phyloP scores from a whole-genome alignment of 2,888 invertebrate species.

The Lamproptera curius region DNA sequence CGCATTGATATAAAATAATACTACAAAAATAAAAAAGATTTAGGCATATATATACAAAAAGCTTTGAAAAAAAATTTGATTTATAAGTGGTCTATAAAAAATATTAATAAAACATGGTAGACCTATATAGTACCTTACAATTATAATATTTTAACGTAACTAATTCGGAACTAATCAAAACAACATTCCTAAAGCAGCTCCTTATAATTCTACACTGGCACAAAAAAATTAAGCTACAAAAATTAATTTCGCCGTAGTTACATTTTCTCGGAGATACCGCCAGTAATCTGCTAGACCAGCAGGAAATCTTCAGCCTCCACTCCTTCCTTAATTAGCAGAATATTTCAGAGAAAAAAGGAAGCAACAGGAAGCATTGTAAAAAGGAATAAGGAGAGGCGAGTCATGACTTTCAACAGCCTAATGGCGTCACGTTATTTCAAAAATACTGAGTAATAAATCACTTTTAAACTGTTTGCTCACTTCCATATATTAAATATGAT shows the following conservation, averaged over 20 bases:
- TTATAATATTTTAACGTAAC: too few species aligned
- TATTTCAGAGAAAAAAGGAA: conserved; percentile 62
- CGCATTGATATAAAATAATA: too few species aligned
- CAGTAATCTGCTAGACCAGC: conserved; percentile 66
- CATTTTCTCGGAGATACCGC: conserved; percentile 60
- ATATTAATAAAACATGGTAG: too few species aligned
- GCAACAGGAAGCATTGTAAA: conserved; percentile 60
- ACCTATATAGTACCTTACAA: too few species aligned
- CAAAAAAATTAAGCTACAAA: conserved; percentile 37
- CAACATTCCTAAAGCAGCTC: too few species aligned
- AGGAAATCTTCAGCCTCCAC: conserved; percentile 70
- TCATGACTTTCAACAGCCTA: conserved; percentile 56
- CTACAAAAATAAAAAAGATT: too few species aligned
- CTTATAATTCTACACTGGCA: background rate
- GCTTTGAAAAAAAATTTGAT: too few species aligned
- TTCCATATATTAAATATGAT: conserved; percentile 3
- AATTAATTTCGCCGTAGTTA: conserved; percentile 51
- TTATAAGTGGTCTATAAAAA: too few species aligned
- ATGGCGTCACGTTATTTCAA: conserved; percentile 52
- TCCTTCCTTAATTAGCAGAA: conserved; percentile 73
- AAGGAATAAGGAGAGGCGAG: conserved; percentile 60
- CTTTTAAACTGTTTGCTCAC: conserved; percentile 31
- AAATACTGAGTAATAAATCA: conserved; percentile 44
- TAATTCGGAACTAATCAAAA: too few species aligned
- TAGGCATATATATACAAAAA: too few species aligned